Conservation (phyloP, 2,888 invertebrate genomes). For the Melikaiella ostensackeni region DNA sequence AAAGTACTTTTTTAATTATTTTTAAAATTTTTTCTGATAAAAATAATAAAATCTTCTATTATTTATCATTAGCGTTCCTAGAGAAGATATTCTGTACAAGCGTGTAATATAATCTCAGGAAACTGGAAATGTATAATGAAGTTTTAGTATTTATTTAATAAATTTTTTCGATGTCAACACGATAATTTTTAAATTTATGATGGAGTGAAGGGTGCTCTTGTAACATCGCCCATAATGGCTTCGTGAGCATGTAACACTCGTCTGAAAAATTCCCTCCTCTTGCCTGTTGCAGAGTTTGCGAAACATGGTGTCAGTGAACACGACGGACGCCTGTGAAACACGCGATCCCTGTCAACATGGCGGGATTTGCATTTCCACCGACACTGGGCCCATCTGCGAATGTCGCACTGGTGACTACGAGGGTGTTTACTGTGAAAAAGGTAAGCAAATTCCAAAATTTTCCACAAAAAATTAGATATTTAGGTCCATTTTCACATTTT, state of each 20-base stretch:
- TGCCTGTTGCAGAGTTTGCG: constrained; percentile 76
- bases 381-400: constrained; percentile 96
- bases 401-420: constrained; percentile 95
- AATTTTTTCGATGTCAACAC: not conserved
- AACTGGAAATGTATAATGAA: no score
- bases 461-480: no score
- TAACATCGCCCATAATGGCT: constrained; percentile 13
- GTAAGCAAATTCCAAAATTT: constrained; percentile 79
- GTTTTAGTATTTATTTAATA: not conserved
- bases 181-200: constrained; percentile 6
- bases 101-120: no score
- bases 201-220: not conserved
- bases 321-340: constrained; percentile 91
- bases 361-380: constrained; percentile 97
- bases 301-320: constrained; percentile 79
- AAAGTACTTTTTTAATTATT: no score
- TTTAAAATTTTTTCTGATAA: no score
- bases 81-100: no score
- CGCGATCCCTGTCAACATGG: constrained; percentile 96
- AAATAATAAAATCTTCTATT: no score
- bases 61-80: no score
- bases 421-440: constrained; percentile 96
- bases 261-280: constrained; percentile 27
- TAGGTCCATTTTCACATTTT: not conserved
- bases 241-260: constrained; percentile 33